Percentiles rank a stretch among this genome's conserved stretches.
These are phyloP conservation scores for Sterna hirundo DNA, from an alignment of 2,113 vertebrate genomes.

Conservation along the genomic window DNA sequence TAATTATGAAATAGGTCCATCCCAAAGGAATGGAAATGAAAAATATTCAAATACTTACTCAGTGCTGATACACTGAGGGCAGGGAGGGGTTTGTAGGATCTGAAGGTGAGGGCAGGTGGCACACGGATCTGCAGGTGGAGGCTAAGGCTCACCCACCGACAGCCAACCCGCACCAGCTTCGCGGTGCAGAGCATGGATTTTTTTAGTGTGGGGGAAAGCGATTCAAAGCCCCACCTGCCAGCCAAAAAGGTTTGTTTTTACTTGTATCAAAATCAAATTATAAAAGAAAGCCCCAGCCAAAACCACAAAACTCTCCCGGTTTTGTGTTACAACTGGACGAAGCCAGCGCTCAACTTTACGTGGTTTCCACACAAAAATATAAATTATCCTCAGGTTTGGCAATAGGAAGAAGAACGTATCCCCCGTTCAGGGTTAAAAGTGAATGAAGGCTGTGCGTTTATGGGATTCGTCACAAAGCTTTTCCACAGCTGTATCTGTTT, in stretches of 20 bases:
- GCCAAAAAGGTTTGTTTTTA: not conserved
- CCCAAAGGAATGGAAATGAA: not conserved
- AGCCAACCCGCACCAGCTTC: not conserved
- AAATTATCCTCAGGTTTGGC: not conserved
- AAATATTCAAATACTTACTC: not conserved
- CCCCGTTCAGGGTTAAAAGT: not conserved
- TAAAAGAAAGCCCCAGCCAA: not conserved
- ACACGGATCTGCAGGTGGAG: not conserved
- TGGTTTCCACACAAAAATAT: not conserved
- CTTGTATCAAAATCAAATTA: conserved; percentile 37
- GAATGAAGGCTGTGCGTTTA: not conserved
- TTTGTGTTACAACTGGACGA: not conserved
- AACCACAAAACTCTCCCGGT: not conserved
- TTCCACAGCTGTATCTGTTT: conserved; percentile 7
- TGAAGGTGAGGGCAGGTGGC: not conserved
- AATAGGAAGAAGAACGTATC: not conserved
- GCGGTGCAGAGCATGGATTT: rapidly evolving
- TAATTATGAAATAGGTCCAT: not conserved
- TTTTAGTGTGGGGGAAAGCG: not conserved
- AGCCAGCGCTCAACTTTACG: not conserved
- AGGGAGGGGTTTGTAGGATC: not conserved
- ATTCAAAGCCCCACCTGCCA: not conserved
- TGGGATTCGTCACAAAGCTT: not conserved
- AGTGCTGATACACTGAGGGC: not conserved
- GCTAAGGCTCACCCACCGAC: not conserved